phyloP scores from a whole-genome alignment of 2,113 vertebrate species.

The Trogon melanurus region DNA sequence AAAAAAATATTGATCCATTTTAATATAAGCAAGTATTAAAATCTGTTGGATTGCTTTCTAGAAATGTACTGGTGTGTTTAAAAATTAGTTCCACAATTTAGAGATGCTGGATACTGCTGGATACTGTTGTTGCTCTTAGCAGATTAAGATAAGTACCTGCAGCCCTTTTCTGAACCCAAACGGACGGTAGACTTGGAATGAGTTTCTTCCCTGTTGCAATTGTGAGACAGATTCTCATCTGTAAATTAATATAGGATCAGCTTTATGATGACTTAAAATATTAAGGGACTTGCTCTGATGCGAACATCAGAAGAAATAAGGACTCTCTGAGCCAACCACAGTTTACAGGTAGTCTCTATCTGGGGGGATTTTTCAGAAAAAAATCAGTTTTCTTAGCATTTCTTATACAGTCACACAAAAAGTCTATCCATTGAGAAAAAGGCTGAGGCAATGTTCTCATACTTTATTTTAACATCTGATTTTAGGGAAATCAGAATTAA shows the following conservation, averaged over 20 bases:
- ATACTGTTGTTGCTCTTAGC: background rate
- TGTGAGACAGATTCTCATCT: background rate
- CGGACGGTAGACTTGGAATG: background rate
- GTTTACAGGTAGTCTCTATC: background rate
- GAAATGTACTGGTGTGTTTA: background rate
- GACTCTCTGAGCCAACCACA: background rate
- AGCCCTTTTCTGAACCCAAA: background rate
- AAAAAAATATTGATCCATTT: background rate
- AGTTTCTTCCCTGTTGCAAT: background rate
- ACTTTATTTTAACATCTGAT: background rate
- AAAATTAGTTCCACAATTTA: background rate
- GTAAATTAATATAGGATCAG: background rate
- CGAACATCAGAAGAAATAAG: background rate
- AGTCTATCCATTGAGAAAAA: background rate
- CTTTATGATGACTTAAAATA: background rate
- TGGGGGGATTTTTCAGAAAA: background rate
- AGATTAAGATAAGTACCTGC: background rate
- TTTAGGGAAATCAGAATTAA: background rate
- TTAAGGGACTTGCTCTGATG: background rate
- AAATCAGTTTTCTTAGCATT: background rate
- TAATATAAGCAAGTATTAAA: background rate
- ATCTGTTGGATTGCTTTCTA: background rate
- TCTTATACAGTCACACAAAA: background rate
- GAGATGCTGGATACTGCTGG: background rate
- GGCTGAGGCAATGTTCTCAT: background rate